phyloP scores from a whole-genome alignment of 2,797 vertebrate genomes.

The Orestias chungarensis region DNA sequence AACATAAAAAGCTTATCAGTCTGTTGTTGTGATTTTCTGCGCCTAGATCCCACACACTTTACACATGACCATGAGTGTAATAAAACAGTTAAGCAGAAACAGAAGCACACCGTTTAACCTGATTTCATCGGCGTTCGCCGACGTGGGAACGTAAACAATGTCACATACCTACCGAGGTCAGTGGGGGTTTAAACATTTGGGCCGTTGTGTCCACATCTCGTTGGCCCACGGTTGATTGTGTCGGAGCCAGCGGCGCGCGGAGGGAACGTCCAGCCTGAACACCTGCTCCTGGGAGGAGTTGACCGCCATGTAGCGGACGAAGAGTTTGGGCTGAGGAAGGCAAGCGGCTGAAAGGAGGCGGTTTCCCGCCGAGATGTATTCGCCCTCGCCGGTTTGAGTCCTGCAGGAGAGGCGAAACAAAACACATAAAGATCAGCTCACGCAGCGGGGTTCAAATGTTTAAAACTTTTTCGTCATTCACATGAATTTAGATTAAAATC shows the following conservation, averaged over 20 bases:
- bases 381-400: slow-evolving; percentile 61
- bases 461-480: not conserved
- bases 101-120: slow-evolving; percentile 5
- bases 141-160: slow-evolving; percentile 4
- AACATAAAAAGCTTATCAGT: slow-evolving; percentile 25
- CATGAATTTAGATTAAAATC: not conserved
- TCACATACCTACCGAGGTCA: not conserved
- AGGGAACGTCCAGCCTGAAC: slow-evolving; percentile 69
- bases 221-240: slow-evolving; percentile 76
- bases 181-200: not conserved
- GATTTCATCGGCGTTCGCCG: slow-evolving; percentile 37
- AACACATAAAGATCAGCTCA: not conserved
- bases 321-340: slow-evolving; percentile 75
- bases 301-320: slow-evolving; percentile 68
- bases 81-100: slow-evolving; percentile 4
- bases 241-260: slow-evolving; percentile 75
- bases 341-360: slow-evolving; percentile 76
- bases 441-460: too few relatives aligned
- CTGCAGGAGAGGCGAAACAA: slow-evolving; percentile 45
- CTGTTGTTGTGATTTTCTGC: slow-evolving; percentile 16
- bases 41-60: slow-evolving; percentile 6
- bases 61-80: slow-evolving; percentile 5
- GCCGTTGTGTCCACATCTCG: slow-evolving; percentile 66
- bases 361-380: slow-evolving; percentile 75
- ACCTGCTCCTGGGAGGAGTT: slow-evolving; percentile 73